A percentile compares a stretch with the other conserved stretches of the same genome.
phyloP scores from a whole-genome alignment of 2,888 invertebrate genomes.

The Brachyptera putata region DNA sequence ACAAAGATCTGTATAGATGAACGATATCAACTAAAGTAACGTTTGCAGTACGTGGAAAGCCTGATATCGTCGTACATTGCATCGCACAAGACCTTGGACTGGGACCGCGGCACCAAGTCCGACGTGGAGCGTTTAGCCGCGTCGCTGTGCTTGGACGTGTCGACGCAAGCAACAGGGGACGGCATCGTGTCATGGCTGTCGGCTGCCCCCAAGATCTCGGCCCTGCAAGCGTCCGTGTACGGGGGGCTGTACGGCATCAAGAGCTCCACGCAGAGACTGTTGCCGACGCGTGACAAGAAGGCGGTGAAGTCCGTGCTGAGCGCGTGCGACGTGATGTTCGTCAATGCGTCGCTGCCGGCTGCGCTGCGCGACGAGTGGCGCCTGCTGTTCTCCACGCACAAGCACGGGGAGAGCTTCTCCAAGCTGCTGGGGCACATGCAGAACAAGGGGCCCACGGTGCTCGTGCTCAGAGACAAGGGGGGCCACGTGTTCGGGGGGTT shows the following conservation, averaged over 20 bases:
- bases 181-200: conserved; percentile 18
- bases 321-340: conserved; percentile 71
- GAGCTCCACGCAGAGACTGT: neutral
- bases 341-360: conserved; percentile 73
- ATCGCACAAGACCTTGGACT: neutral
- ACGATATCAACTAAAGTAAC: too few species aligned
- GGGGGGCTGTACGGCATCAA: neutral
- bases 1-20: too few species aligned
- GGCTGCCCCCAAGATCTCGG: conserved; percentile 17
- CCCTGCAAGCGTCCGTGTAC: conserved; percentile 24
- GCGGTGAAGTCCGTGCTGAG: conserved; percentile 45
- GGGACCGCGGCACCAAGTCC: neutral
- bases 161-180: neutral
- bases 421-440: conserved; percentile 72
- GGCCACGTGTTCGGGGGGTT: conserved; percentile 89
- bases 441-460: conserved; percentile 75
- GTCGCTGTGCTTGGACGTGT: conserved; percentile 22
- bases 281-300: conserved; percentile 21
- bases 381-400: conserved; percentile 79
- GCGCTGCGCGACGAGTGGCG: conserved; percentile 77
- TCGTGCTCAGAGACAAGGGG: conserved; percentile 76
- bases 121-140: conserved; percentile 3
- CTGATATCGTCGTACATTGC: conserved; percentile 67
- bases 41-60: conserved; percentile 72
- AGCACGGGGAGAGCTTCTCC: conserved; percentile 88